phyloP scores from a whole-genome alignment of 1,140 invertebrate species.

The Liolophura sinensis region DNA sequence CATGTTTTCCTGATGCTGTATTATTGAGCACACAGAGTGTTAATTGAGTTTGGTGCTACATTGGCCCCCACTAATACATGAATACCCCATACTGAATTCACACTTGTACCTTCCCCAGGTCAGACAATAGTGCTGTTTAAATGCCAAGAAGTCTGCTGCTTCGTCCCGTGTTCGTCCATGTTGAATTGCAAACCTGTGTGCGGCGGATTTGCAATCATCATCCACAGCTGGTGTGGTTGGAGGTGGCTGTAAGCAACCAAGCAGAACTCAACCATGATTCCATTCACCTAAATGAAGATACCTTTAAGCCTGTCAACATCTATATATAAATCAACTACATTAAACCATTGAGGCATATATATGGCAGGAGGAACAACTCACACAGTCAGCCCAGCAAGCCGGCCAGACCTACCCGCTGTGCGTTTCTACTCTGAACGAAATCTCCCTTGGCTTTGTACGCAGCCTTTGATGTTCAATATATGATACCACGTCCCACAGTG shows the following conservation, averaged over 20 bases:
- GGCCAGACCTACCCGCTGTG: not conserved
- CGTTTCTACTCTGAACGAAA: too few species aligned
- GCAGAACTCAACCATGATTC: not conserved
- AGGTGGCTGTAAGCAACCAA: conserved; percentile 46
- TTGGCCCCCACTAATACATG: too few species aligned
- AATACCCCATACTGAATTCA: too few species aligned
- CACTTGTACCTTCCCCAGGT: conserved; percentile 52
- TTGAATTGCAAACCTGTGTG: conserved; percentile 53
- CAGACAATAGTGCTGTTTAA: conserved; percentile 56
- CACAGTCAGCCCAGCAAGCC: not conserved
- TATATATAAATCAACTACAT: conserved; percentile 1
- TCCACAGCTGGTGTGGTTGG: conserved; percentile 53
- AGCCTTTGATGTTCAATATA: too few species aligned
- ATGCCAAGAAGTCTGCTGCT: conserved; percentile 50
- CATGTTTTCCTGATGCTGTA: too few species aligned
- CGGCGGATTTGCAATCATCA: conserved; percentile 36
- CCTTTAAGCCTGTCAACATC: not conserved
- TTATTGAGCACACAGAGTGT: too few species aligned
- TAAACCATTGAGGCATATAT: conserved; percentile 4
- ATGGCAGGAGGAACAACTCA: not conserved
- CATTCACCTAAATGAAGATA: not conserved
- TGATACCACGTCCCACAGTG: too few species aligned
- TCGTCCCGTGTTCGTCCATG: conserved; percentile 49
- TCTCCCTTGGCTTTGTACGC: too few species aligned
- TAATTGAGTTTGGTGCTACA: too few species aligned